These are phyloP conservation scores for Cactoblastis cactorum DNA, from an alignment of 2,888 invertebrate species.

Conservation along the genomic window DNA sequence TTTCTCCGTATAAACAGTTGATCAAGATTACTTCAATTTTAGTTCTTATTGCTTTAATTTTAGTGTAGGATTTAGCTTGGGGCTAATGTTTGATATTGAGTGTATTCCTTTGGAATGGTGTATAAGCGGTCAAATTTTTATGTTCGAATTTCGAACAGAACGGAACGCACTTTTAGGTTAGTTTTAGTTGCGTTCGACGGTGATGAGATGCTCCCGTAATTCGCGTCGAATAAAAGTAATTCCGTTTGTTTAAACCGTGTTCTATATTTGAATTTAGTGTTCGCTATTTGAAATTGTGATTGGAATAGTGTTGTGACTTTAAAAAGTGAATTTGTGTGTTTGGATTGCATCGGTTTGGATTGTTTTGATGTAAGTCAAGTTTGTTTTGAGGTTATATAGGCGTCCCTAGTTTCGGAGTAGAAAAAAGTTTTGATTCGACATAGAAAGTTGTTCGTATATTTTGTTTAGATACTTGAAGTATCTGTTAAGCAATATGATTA, in stretches of 20 bases:
- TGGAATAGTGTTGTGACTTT: slow-evolving; percentile 14
- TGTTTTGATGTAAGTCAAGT: slow-evolving; percentile 19
- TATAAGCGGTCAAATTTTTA: slow-evolving; percentile 72
- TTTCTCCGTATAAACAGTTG: slow-evolving; percentile 29
- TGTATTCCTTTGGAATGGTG: slow-evolving; percentile 55
- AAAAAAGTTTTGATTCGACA: neutral
- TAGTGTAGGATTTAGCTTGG: slow-evolving; percentile 12
- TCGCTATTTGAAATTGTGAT: slow-evolving; percentile 13
- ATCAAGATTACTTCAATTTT: neutral
- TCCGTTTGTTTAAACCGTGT: slow-evolving; percentile 25
- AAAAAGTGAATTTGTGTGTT: slow-evolving; percentile 20
- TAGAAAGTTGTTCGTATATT: neutral
- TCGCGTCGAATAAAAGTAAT: slow-evolving; percentile 31
- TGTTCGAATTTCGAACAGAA: slow-evolving; percentile 46
- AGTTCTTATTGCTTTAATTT: slow-evolving; percentile 23
- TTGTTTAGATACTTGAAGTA: neutral
- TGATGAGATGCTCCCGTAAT: slow-evolving; percentile 37
- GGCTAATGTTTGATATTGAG: slow-evolving; percentile 35
- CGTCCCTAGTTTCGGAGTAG: slow-evolving; percentile 2
- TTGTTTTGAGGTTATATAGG: slow-evolving; percentile 22
- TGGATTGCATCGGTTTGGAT: slow-evolving; percentile 24
- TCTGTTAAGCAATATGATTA: neutral
- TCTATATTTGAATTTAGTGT: slow-evolving; percentile 14
- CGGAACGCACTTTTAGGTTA: slow-evolving; percentile 62
- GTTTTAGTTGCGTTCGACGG: slow-evolving; percentile 51